Evolutionary conservation across 2,113 vertebrate species (phyloP), one percentile per base, ranked within the genome.

Genomic region (Syngnathus scovelli): DNA sequence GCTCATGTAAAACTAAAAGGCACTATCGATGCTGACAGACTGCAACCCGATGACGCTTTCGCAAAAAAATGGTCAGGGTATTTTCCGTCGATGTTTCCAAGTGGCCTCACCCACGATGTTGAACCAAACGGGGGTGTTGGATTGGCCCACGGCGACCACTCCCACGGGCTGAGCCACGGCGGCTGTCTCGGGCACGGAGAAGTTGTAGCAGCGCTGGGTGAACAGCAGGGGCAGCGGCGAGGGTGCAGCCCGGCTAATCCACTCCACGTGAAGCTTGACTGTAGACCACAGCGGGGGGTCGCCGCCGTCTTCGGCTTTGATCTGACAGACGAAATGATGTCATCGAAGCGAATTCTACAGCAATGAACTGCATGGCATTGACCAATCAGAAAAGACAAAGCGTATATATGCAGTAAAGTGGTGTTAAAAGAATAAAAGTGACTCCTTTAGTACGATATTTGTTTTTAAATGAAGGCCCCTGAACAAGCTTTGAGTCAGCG

Each of bases 251-350:
- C 94, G 95, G 69, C 93, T 93, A 67, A 98, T 94, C 97, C 97
- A 99, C 75, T 96, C 93, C 0, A 99, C 93, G 8, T 95, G 92
- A 39, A 99, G 94, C 54, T 93, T 93, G 1, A 94, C 93, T 0
- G 93, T 95, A 0, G 97, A 93, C 81, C 93, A 98, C 39, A 96
- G 91, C 23, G 95, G 93, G 1, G 95, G 94, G 15, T 91, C 92
- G 1, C 96, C 97, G 1, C 92, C 91, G 80, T 99, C 97, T 78
- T 94, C 92, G 0, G 96, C 96, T 90, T 97, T 97, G 69, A 99
- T 95, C 97, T 99, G 79, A 74, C 59, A 61, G 2, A 69, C 13
- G 16, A 16, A 68, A 67, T 64, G 43, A 64, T 11, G 63, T 52
- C 27, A 52, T 1, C 15, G 6, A 10, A 49, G 52, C 12, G 52